Evolutionary conservation across 2,113 vertebrate species (phyloP).

Genomic region (Clarias batrachus): DNA sequence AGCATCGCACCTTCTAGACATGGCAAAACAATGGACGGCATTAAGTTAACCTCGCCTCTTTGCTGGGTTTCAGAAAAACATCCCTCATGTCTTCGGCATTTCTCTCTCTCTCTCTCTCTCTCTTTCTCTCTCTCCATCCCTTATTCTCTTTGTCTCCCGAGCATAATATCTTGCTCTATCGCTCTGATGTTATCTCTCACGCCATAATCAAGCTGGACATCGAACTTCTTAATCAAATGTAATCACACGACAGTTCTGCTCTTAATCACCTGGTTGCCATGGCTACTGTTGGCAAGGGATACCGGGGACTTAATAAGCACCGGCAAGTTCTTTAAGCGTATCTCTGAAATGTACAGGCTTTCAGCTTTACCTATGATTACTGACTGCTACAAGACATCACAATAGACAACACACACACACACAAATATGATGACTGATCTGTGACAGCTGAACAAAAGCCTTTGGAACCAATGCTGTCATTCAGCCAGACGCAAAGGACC

Average conservation of each 20-base stretch:
- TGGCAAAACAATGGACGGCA: conserved; percentile 41
- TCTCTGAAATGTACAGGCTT: conserved; percentile 14
- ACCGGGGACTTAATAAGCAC: conserved; percentile 25
- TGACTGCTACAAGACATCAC: conserved; percentile 6
- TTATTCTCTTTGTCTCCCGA: background rate
- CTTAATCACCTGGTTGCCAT: conserved; percentile 45
- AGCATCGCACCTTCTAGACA: conserved; percentile 29
- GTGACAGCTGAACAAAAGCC: conserved; percentile 27
- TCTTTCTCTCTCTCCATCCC: background rate
- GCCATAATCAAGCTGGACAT: conserved; percentile 17
- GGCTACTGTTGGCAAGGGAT: conserved; percentile 31
- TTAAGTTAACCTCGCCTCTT: conserved; percentile 54
- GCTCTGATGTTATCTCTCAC: background rate
- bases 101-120: background rate
- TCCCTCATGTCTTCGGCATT: conserved; percentile 23
- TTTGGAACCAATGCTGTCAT: conserved; percentile 2
- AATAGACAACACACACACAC: conserved; percentile 17
- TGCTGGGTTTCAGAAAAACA: conserved; percentile 59
- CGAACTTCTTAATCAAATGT: conserved; percentile 35
- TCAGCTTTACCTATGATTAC: conserved; percentile 12
- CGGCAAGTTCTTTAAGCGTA: conserved; percentile 10
- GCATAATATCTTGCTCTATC: conserved; percentile 17
- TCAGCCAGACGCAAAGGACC: background rate
- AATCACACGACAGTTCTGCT: conserved; percentile 21
- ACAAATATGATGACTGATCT: conserved; percentile 23